These are phyloP conservation scores for rat (Rattus norvegicus) DNA, from an alignment of 2,113 vertebrate species.

Conservation along the genomic window DNA sequence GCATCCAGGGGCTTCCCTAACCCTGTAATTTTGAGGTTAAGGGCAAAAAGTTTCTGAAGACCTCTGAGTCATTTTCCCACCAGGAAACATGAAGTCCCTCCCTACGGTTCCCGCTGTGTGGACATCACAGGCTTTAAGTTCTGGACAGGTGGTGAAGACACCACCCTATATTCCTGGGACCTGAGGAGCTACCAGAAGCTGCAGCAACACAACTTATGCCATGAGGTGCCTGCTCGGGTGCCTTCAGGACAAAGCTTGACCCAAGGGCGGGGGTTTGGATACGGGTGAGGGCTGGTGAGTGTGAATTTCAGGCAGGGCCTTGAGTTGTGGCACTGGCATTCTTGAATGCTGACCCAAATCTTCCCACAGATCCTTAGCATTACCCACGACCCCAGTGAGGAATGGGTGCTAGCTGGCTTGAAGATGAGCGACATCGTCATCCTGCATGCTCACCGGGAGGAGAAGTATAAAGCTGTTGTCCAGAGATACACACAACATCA, in stretches of 20 bases:
- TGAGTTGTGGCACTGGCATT: too few relatives aligned
- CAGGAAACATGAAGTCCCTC: slow-evolving; percentile 65
- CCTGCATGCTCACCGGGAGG: slow-evolving; percentile 32
- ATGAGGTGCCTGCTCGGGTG: slow-evolving; percentile 41
- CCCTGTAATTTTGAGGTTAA: not conserved
- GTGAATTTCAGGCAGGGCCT: not conserved
- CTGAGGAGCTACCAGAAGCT: slow-evolving; percentile 70
- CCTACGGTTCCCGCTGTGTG: slow-evolving; percentile 51
- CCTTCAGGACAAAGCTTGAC: rapidly evolving
- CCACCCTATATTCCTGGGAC: slow-evolving; percentile 75
- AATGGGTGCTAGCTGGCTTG: slow-evolving; percentile 68
- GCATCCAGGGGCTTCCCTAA: not conserved
- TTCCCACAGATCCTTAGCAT: slow-evolving; percentile 67
- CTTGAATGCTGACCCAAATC: not conserved
- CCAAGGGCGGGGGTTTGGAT: not conserved
- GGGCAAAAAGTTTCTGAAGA: not conserved
- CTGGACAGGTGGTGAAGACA: slow-evolving; percentile 75
- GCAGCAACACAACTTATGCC: slow-evolving; percentile 26
- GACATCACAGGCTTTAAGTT: slow-evolving; percentile 67
- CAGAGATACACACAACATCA: slow-evolving; percentile 44
- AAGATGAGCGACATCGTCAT: slow-evolving; percentile 37
- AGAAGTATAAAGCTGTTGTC: slow-evolving; percentile 44
- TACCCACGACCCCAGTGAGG: slow-evolving; percentile 72
- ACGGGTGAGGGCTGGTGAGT: not conserved
- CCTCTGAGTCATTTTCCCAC: not conserved